Conservation (phyloP, 2,113 vertebrate species). For the Neolamprologus sp. region DNA sequence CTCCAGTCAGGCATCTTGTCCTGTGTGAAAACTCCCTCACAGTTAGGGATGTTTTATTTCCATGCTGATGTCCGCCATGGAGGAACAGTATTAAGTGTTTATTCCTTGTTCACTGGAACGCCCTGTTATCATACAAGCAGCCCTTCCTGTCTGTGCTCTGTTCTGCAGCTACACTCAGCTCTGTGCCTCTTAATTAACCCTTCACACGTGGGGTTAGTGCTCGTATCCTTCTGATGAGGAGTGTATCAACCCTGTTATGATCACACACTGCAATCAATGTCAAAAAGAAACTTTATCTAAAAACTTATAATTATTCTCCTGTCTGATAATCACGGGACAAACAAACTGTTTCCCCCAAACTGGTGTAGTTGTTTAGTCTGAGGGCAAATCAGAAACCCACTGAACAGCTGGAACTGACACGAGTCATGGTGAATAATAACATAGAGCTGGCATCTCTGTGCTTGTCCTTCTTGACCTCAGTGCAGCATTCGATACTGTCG, state of each 20-base stretch:
- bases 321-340: not conserved
- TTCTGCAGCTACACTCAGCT: fast-evolving
- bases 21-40: not conserved
- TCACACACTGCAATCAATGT: not conserved
- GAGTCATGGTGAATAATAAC: not conserved
- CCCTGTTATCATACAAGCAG: not conserved
- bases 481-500: fast-evolving
- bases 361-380: not conserved
- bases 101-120: not conserved
- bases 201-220: not conserved
- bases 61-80: fast-evolving
- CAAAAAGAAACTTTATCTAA: not conserved
- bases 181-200: not conserved
- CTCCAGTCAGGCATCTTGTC: not conserved
- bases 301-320: fast-evolving
- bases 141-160: not conserved
- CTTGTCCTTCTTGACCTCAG: too few relatives aligned
- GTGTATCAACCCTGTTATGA: not conserved
- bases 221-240: not conserved
- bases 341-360: not conserved
- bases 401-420: not conserved
- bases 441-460: not conserved
- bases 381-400: not conserved
- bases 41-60: not conserved
- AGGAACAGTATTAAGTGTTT: not conserved